Evolutionary conservation across 2,113 vertebrate genomes (phyloP).

Genomic region (Nibea albiflora): DNA sequence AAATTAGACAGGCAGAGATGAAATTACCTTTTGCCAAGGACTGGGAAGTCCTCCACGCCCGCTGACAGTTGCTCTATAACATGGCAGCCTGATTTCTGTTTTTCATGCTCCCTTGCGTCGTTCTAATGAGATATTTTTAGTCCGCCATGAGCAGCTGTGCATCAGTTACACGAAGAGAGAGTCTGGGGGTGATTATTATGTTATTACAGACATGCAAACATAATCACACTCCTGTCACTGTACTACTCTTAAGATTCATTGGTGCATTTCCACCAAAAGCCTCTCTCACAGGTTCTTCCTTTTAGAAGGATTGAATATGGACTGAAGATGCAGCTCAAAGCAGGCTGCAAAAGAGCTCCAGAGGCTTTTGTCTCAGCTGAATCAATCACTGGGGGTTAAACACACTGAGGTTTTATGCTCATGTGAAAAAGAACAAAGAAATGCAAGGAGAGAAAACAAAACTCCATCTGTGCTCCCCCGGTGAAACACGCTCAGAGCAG

Average conservation of each 20-base stretch:
- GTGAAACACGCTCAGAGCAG: not conserved
- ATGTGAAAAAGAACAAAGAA: slow-evolving; percentile 2
- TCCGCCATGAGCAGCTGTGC: slow-evolving; percentile 57
- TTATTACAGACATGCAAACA: slow-evolving; percentile 26
- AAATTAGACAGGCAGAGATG: slow-evolving; percentile 40
- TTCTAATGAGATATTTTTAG: slow-evolving; percentile 73
- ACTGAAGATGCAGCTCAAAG: not conserved
- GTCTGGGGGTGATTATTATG: slow-evolving; percentile 30
- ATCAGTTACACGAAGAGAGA: slow-evolving; percentile 29
- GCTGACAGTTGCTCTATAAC: slow-evolving; percentile 49
- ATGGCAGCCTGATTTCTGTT: slow-evolving; percentile 55
- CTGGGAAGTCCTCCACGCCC: slow-evolving; percentile 35
- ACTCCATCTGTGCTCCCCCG: not conserved
- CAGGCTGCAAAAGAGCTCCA: not conserved
- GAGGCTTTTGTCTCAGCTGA: not conserved
- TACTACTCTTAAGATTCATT: not conserved
- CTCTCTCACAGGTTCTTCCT: not conserved
- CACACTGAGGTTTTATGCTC: slow-evolving; percentile 1
- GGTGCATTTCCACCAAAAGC: not conserved
- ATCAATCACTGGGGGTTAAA: slow-evolving; percentile 1
- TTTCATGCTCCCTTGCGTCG: slow-evolving; percentile 50
- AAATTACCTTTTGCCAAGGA: slow-evolving; percentile 27
- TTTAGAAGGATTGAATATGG: not conserved
- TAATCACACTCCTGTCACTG: not conserved
- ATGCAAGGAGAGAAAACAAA: slow-evolving; percentile 3